Conservation (phyloP, 2,888 invertebrate genomes). For the Anodontia alba region DNA sequence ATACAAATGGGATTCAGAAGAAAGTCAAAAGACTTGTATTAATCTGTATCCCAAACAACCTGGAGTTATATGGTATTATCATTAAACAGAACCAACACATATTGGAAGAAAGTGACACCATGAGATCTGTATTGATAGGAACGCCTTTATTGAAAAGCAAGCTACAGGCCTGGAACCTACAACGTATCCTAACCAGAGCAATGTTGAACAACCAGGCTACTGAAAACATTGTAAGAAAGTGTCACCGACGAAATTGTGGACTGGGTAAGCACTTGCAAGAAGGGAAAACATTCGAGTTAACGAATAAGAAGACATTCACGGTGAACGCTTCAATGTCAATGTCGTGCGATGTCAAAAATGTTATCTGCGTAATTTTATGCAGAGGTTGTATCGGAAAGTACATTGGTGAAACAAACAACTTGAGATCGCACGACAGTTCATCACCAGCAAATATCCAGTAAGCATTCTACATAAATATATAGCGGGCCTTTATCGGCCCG, state of each 20-base stretch:
- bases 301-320: background rate
- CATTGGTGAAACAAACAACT: too few relatives aligned
- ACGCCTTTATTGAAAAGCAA: background rate
- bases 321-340: background rate
- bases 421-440: background rate
- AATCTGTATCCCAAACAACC: too few relatives aligned
- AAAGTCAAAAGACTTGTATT: too few relatives aligned
- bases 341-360: too few relatives aligned
- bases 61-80: too few relatives aligned
- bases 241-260: too few relatives aligned
- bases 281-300: background rate
- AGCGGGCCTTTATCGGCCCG: too few relatives aligned
- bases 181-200: background rate
- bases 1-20: too few relatives aligned
- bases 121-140: too few relatives aligned
- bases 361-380: background rate
- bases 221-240: background rate
- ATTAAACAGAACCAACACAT: too few relatives aligned
- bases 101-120: too few relatives aligned
- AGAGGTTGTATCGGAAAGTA: background rate
- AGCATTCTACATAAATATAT: too few relatives aligned
- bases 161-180: background rate
- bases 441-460: background rate
- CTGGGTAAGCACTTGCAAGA: background rate
- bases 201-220: background rate